Conservation (phyloP, 2,888 invertebrate species). For the Agonopterix alstromeriana region DNA sequence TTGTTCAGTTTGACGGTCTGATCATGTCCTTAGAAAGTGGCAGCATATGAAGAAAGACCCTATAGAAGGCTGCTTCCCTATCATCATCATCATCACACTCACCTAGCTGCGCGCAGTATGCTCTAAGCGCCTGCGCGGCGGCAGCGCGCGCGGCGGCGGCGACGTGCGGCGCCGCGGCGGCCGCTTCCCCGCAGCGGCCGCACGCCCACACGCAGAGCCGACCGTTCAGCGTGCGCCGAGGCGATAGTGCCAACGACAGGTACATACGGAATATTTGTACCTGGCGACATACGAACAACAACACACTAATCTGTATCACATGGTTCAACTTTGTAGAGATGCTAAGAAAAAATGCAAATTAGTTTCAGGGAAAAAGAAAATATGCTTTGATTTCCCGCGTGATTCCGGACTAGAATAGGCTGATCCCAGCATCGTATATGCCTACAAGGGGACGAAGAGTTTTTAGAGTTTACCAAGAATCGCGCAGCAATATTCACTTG, state of each 20-base stretch:
- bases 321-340: neutral
- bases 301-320: neutral
- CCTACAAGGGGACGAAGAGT: too few relatives aligned
- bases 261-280: slow-evolving; percentile 83
- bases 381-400: too few relatives aligned
- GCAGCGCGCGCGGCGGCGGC: slow-evolving; percentile 93
- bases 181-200: slow-evolving; percentile 89
- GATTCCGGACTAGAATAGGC: too few relatives aligned
- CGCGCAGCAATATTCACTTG: too few relatives aligned
- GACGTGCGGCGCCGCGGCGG: slow-evolving; percentile 86
- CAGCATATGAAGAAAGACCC: too few relatives aligned
- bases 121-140: slow-evolving; percentile 90
- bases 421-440: too few relatives aligned
- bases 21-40: too few relatives aligned
- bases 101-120: slow-evolving; percentile 90
- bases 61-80: too few relatives aligned
- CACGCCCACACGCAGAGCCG: slow-evolving; percentile 91
- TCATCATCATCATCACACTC: slow-evolving; percentile 14
- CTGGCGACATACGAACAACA: slow-evolving; percentile 25
- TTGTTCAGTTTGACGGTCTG: too few relatives aligned
- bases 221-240: slow-evolving; percentile 93
- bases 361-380: neutral
- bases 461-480: too few relatives aligned
- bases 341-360: neutral
- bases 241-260: slow-evolving; percentile 90